Evolutionary conservation across 1,140 invertebrate species (phyloP).

Genomic region (Heterodera carotae): DNA sequence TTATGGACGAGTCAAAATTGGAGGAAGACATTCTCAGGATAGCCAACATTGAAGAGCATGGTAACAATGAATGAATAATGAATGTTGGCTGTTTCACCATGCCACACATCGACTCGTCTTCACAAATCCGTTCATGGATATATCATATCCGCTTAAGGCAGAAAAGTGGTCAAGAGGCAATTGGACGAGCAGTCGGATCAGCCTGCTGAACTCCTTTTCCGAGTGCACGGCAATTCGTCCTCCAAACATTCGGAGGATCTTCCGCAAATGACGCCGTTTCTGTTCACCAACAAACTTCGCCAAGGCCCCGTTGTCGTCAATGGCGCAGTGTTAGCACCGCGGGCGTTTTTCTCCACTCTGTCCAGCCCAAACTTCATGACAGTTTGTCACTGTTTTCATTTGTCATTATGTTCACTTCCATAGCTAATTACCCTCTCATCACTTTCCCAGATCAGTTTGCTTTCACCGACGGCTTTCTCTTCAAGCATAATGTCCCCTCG

Average conservation of each 20-base stretch:
- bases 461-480: conserved; percentile 31
- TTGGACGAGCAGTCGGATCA: too few species aligned
- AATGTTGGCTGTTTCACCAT: not conserved
- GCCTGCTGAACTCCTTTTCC: not conserved
- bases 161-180: not conserved
- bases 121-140: too few species aligned
- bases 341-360: conserved; percentile 23
- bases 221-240: not conserved
- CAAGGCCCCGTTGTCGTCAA: conserved; percentile 20
- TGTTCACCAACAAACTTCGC: conserved; percentile 23
- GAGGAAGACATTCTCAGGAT: conserved; percentile 30
- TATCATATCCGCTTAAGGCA: not conserved
- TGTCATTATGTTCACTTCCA: not conserved
- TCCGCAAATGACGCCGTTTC: not conserved
- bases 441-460: conserved; percentile 24
- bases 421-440: not conserved
- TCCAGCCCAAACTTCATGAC: conserved; percentile 33
- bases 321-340: conserved; percentile 28
- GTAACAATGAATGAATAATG: not conserved
- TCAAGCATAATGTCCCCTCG: conserved; percentile 32
- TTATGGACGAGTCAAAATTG: conserved; percentile 17
- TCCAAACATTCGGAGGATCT: not conserved
- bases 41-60: conserved; percentile 18
- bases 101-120: too few species aligned
- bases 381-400: conserved; percentile 8